phyloP scores from a whole-genome alignment of 2,113 vertebrate species.

The Pycnonotus jocosus region DNA sequence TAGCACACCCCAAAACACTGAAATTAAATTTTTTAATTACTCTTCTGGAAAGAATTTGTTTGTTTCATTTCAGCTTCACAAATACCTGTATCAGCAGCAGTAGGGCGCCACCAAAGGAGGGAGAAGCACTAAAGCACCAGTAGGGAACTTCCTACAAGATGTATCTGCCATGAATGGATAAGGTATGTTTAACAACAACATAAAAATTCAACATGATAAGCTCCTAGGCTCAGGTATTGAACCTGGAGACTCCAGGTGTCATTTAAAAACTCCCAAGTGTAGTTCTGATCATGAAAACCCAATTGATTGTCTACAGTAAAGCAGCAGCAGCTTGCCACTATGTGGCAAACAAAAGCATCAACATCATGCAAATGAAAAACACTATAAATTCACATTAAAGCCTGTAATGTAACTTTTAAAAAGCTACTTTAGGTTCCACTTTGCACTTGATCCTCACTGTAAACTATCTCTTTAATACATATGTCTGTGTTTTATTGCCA shows the following conservation, averaged over 20 bases:
- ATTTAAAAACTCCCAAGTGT: background rate
- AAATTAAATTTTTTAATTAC: background rate
- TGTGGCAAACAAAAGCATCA: background rate
- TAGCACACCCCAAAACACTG: background rate
- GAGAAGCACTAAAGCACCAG: background rate
- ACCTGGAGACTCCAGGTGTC: background rate
- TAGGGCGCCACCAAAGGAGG: background rate
- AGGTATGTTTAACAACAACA: background rate
- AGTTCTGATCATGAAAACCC: background rate
- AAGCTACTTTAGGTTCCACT: background rate
- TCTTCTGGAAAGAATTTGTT: background rate
- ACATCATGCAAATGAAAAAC: background rate
- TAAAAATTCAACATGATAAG: background rate
- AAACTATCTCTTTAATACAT: background rate
- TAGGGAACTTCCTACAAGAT: background rate
- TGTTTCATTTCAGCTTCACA: background rate
- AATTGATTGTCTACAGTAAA: background rate
- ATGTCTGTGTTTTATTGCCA: background rate
- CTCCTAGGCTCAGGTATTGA: background rate
- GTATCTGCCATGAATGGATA: background rate
- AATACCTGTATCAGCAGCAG: background rate
- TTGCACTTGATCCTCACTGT: background rate
- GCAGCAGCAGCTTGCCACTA: background rate
- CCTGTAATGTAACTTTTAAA: fast-evolving
- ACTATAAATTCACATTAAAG: background rate